A percentile compares a stretch with the other conserved stretches of the same genome.
Conservation (phyloP, 1,140 invertebrate species). For the Aphis craccivora region DNA sequence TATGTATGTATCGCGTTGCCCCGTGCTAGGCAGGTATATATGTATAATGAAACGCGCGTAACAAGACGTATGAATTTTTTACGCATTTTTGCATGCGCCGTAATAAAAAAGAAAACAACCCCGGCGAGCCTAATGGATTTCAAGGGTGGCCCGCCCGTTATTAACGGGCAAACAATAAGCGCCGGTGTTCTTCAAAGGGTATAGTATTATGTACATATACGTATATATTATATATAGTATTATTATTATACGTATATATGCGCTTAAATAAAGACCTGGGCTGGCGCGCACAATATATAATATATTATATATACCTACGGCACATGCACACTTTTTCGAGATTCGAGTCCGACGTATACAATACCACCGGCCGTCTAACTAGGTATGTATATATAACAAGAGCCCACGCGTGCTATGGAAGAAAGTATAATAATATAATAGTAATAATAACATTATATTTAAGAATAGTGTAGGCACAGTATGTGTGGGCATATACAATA, state of each 20-base stretch:
- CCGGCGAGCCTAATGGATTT: conserved; percentile 52
- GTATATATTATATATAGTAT: neutral
- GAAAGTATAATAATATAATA: neutral
- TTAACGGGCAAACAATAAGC: conserved; percentile 51
- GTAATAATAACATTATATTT: neutral
- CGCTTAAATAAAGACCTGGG: neutral
- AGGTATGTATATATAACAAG: neutral
- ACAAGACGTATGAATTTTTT: conserved; percentile 29
- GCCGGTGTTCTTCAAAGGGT: conserved; percentile 55
- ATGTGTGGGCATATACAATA: neutral
- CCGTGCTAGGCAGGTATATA: neutral
- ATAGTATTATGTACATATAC: neutral
- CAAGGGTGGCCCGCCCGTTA: conserved; percentile 56
- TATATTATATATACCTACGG: neutral
- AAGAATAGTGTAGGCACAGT: neutral
- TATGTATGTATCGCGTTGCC: neutral
- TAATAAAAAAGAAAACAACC: conserved; percentile 28
- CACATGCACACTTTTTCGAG: conserved; percentile 10
- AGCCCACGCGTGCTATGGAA: conserved; percentile 37
- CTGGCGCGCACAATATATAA: neutral
- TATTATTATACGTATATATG: conserved; percentile 1
- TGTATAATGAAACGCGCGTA: neutral
- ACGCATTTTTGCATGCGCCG: conserved; percentile 7
- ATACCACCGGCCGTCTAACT: neutral
- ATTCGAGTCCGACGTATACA: neutral